Conservation (phyloP, 2,888 invertebrate genomes). For the Tenthredo livida region DNA sequence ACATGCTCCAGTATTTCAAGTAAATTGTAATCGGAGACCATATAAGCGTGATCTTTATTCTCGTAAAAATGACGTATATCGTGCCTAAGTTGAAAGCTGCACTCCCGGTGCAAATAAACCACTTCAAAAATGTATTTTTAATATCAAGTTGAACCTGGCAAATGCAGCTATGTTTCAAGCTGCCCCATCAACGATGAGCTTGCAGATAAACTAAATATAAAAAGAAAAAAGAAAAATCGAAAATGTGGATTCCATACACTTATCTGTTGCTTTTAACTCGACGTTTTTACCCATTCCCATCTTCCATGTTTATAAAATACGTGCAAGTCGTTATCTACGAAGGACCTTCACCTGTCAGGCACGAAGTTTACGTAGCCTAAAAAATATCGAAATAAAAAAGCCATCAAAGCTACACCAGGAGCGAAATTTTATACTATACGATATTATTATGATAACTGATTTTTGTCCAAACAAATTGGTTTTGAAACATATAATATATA, state of each 20-base stretch:
- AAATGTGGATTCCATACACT: background rate
- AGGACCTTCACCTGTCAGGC: constrained; percentile 24
- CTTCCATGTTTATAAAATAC: constrained; percentile 20
- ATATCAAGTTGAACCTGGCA: background rate
- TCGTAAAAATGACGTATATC: background rate
- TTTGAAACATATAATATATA: background rate
- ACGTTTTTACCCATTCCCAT: background rate
- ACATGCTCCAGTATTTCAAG: background rate
- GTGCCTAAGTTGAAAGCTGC: background rate
- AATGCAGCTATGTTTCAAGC: background rate
- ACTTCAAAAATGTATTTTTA: background rate
- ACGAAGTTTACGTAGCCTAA: constrained; percentile 1
- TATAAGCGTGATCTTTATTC: background rate
- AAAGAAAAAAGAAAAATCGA: background rate
- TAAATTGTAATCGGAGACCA: background rate
- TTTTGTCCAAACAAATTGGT: background rate
- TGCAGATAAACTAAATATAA: background rate
- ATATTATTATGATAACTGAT: background rate
- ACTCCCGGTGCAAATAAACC: background rate
- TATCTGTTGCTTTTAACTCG: background rate
- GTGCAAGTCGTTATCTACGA: background rate
- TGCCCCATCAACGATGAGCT: background rate
- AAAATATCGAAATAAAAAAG: constrained; percentile 23
- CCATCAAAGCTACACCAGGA: background rate
- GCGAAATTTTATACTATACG: background rate